A percentile compares a stretch with the other conserved stretches of the same genome.
Conservation (phyloP, 2,888 invertebrate genomes). For the Monoplex corrugatus region DNA sequence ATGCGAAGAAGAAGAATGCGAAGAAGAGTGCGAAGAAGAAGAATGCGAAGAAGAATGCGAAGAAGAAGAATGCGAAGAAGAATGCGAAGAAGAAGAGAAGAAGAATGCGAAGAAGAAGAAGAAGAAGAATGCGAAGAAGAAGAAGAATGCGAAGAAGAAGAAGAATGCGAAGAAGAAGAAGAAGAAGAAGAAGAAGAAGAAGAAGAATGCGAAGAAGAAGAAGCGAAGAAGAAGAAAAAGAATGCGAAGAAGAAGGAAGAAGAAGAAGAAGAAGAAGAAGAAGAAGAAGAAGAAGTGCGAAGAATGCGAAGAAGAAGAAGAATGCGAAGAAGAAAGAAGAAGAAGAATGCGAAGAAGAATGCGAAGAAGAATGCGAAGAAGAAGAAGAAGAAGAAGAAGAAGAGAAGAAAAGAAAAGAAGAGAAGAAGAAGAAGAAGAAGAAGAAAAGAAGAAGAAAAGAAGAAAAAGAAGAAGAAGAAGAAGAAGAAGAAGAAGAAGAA, state of each 20-base stretch:
- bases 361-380: background rate
- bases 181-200: background rate
- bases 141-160: background rate
- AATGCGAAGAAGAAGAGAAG: background rate
- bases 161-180: background rate
- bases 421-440: background rate
- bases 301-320: background rate
- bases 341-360: background rate
- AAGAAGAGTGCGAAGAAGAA: background rate
- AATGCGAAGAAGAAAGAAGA: background rate
- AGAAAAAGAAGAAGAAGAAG: background rate
- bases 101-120: background rate
- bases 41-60: background rate
- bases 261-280: background rate
- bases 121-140: background rate
- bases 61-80: background rate
- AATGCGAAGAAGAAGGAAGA: background rate
- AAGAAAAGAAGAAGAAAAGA: background rate
- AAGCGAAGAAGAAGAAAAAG: background rate
- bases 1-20: background rate
- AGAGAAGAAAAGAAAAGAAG: background rate
- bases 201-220: background rate
- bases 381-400: background rate
- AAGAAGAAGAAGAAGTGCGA: background rate
- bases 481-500: background rate